Percentiles rank a stretch among this genome's conserved stretches.
Evolutionary conservation across 2,113 vertebrate genomes (phyloP).

Genomic region (Marcusenius ussheri): DNA sequence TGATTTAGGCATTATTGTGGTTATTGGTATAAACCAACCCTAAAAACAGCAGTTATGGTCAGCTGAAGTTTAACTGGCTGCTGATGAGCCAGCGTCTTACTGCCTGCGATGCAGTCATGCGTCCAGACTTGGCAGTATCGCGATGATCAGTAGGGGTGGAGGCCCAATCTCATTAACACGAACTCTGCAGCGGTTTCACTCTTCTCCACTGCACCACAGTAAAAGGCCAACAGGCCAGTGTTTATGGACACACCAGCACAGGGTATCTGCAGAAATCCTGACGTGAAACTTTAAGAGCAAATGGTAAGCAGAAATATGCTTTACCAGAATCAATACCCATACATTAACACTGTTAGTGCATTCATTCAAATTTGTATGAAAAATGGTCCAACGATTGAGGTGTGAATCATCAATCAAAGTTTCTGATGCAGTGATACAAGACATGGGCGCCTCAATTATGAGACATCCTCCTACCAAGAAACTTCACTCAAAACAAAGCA

Average conservation of each 20-base stretch:
- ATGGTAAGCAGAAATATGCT: neutral
- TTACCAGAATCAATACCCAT: neutral
- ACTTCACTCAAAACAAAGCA: neutral
- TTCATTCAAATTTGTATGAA: neutral
- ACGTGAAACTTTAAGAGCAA: neutral
- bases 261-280: neutral
- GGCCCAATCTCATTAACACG: neutral
- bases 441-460: neutral
- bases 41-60: neutral
- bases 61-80: neutral
- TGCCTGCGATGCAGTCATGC: neutral
- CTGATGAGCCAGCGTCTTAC: neutral
- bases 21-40: neutral
- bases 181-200: neutral
- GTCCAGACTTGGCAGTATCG: neutral
- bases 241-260: neutral
- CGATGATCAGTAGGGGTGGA: neutral
- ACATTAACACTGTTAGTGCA: neutral
- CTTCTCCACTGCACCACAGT: neutral
- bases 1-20: neutral
- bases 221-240: neutral
- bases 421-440: neutral
- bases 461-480: neutral
- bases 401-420: neutral
- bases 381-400: neutral